Evolutionary conservation across 2,888 invertebrate species (phyloP), one percentile per base, ranked within the genome.

Genomic region (Carabus problematicus): DNA sequence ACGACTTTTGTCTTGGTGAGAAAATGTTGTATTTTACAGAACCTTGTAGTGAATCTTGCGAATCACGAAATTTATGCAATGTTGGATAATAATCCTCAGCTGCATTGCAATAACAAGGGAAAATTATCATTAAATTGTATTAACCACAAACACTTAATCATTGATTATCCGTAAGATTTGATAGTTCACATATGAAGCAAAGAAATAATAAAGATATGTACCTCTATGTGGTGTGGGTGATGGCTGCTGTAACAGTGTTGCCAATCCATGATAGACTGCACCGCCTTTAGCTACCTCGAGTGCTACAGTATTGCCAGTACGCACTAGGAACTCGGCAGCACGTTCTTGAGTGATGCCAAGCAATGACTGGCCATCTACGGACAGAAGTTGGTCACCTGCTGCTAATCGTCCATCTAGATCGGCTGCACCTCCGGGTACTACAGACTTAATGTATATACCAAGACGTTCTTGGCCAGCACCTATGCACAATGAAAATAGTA

Each of bases 371-470:
- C 98, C 98, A 81, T 99, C 98, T 0, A 99, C 99, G 72, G 95
- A 93, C 45, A 99, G 83, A 73, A 99, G 85, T 81, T 99, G 99
- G 85, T 99, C 99, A 11, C 99, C 99, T 72, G 97, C 96, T 76
- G 95, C 93, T 70, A 99, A 85, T 60, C 98, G 87, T 0, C 98
- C 97, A 85, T 99, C 98, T 69, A 91, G 90, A 79, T 94, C 94
- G 2, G 95, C 95, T 70, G 95, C 94, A 47, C 95, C 95, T 66
- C 94, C 97, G 71, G 95, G 91, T 45, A 99, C 98, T 39, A 99
- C 98, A 16, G 97, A 97, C 84, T 99, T 99, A 73, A 99, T 97
- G 84, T 98, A 99, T 80, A 99, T 99, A 55, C 99, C 98, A 12
- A 69, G 56, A 16, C 69, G 71, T 69, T 74, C 74, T 67, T 93